Evolutionary conservation across 2,888 invertebrate species (phyloP), one percentile per base, ranked within the genome.

Genomic region (Malacosoma neustria): DNA sequence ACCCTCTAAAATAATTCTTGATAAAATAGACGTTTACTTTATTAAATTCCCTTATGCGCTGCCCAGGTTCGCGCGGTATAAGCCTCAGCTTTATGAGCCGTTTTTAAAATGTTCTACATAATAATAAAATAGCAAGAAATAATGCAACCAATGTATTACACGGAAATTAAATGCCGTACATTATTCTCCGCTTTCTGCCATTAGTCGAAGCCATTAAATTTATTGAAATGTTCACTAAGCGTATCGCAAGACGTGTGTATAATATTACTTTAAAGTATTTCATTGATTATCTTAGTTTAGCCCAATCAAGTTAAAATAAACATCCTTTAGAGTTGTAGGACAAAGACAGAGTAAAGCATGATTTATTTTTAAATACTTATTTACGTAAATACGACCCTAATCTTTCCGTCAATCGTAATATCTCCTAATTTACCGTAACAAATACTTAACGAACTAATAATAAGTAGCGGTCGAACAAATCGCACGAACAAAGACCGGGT

Each of bases 21-120:
- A 65, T 67, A 70, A 72, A 71, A 71, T 69, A 72, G 62, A 65
- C 59, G 66, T 71, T 63, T 44, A 44, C 79, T 68, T 79, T 79
- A 81, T 80, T 79, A 80, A 79, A 76, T 72, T 77, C 68, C 55
- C 61, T 61, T 54, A 65, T 58, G 54, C 64, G 61, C 56, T 64
- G 61, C 62, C 61, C 68, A 61, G 65, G 62, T 61, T 42, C 57
- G 66, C 69, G 62, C 61, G 59, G 61, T 56, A n/a, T n/a, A 57
- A 66, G 64, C 64, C 69, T 71, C 62, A 69, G 59, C 53, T 77
- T 81, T 80, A 82, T 76, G 61, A 65, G 63, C 62, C 72, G 75
- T 72, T 80, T 61, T 73, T 72, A 72, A 77, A 73, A 71, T 70
- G 68, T 68, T 72, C 65, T 60, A 68, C 67, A 67, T 75, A 74